phyloP scores from a whole-genome alignment of 2,113 vertebrate species.

The Neotoma lepida region DNA sequence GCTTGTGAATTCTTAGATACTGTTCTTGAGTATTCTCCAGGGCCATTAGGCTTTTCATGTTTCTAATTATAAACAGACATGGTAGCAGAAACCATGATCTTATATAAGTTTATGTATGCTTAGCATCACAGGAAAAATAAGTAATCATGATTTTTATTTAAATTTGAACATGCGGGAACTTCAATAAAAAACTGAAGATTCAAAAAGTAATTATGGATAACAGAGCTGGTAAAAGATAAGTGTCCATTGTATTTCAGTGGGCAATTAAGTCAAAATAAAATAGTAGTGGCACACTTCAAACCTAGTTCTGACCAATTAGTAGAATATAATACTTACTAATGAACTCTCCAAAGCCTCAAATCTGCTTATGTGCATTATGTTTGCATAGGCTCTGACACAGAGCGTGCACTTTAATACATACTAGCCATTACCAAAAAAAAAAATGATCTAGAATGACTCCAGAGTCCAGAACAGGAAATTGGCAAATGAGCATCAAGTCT shows the following conservation, averaged over 20 bases:
- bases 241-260: conserved; percentile 5
- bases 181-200: neutral
- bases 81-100: neutral
- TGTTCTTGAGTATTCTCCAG: conserved; percentile 26
- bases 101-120: conserved; percentile 61
- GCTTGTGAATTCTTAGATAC: conserved; percentile 38
- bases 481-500: neutral
- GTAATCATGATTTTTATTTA: conserved; percentile 60
- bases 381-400: neutral
- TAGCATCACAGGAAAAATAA: conserved; percentile 60
- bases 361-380: neutral
- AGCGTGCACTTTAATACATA: neutral
- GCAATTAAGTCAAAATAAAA: conserved; percentile 35
- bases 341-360: neutral
- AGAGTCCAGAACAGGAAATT: neutral
- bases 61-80: conserved; percentile 51
- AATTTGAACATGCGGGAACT: conserved; percentile 62
- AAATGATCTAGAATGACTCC: neutral
- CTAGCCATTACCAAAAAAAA: conserved; percentile 5
- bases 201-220: neutral
- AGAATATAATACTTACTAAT: neutral
- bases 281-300: neutral
- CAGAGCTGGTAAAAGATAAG: neutral
- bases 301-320: neutral
- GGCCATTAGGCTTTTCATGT: conserved; percentile 61